These are phyloP conservation scores for Lipophrys pholis DNA, from an alignment of 2,113 vertebrate species.

Conservation along the genomic window DNA sequence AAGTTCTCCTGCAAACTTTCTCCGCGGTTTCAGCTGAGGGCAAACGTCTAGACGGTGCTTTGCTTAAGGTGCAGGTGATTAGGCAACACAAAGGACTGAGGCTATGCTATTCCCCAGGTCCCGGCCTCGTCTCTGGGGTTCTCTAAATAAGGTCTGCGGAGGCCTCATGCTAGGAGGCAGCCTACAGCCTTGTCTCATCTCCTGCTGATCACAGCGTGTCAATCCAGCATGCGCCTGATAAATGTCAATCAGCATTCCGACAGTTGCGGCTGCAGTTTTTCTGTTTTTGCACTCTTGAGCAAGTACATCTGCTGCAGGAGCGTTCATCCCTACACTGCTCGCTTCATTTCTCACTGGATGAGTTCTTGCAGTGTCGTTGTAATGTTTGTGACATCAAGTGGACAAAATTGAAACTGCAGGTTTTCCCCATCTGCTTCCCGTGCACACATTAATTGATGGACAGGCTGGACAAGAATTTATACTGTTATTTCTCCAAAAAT, in stretches of 20 bases:
- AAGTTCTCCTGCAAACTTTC: slow-evolving; percentile 54
- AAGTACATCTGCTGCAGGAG: slow-evolving; percentile 1
- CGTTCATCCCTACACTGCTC: not conserved
- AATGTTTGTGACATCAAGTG: slow-evolving; percentile 83
- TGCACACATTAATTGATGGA: too few relatives aligned
- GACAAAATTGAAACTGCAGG: slow-evolving; percentile 73
- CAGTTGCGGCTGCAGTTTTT: slow-evolving; percentile 16
- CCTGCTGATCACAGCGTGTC: slow-evolving; percentile 56
- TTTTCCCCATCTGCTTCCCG: not conserved
- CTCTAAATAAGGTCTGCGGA: slow-evolving; percentile 55
- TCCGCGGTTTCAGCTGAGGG: slow-evolving; percentile 41
- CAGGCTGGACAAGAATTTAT: not conserved
- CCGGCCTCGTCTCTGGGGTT: slow-evolving; percentile 47
- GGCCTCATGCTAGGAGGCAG: slow-evolving; percentile 38
- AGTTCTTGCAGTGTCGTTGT: slow-evolving; percentile 58
- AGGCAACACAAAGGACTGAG: slow-evolving; percentile 56
- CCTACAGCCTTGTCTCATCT: slow-evolving; percentile 54
- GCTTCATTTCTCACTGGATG: too few relatives aligned
- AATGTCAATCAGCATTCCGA: slow-evolving; percentile 49
- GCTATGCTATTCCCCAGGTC: slow-evolving; percentile 57
- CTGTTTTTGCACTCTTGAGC: not conserved
- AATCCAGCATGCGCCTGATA: slow-evolving; percentile 44
- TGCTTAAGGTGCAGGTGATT: slow-evolving; percentile 68
- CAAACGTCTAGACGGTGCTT: slow-evolving; percentile 61
- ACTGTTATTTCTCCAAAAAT: too few relatives aligned